A percentile compares a stretch with the other conserved stretches of the same genome.
phyloP scores from a whole-genome alignment of 2,888 invertebrate genomes.

The Tachina fera region DNA sequence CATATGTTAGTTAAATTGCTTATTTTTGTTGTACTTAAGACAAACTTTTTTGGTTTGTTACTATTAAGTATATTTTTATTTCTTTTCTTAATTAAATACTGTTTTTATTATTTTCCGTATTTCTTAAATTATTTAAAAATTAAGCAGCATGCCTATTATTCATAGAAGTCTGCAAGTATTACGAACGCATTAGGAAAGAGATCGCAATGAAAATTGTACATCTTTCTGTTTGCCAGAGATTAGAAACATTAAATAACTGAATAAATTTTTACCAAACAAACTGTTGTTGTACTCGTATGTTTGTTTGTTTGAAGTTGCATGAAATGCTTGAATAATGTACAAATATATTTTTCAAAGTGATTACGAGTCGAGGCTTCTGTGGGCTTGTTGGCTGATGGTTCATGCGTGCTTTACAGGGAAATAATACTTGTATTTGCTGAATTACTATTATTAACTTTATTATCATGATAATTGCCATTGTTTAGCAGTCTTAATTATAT shows the following conservation, averaged over 20 bases:
- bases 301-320: neutral
- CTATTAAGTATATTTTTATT: too few relatives aligned
- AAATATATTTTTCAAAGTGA: slow-evolving; percentile 19
- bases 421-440: slow-evolving; percentile 48
- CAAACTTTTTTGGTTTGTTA: too few relatives aligned
- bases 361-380: neutral
- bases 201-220: slow-evolving; percentile 40
- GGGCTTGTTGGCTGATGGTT: slow-evolving; percentile 19
- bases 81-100: too few relatives aligned
- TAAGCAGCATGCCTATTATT: neutral
- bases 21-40: too few relatives aligned
- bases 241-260: slow-evolving; percentile 57
- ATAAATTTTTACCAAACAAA: slow-evolving; percentile 37
- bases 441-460: slow-evolving; percentile 70
- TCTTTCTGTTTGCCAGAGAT: slow-evolving; percentile 38
- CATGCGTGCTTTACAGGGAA: slow-evolving; percentile 48
- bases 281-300: slow-evolving; percentile 13
- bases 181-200: slow-evolving; percentile 8
- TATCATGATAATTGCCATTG: slow-evolving; percentile 71
- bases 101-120: too few relatives aligned
- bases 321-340: slow-evolving; percentile 44
- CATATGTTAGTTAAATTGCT: too few relatives aligned
- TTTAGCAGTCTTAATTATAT: slow-evolving; percentile 66
- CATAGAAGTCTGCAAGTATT: neutral
- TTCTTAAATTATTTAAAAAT: too few relatives aligned